Evolutionary conservation across 2,888 invertebrate genomes (phyloP), one percentile per base, ranked within the genome.

Genomic region (Chouioia cunea): DNA sequence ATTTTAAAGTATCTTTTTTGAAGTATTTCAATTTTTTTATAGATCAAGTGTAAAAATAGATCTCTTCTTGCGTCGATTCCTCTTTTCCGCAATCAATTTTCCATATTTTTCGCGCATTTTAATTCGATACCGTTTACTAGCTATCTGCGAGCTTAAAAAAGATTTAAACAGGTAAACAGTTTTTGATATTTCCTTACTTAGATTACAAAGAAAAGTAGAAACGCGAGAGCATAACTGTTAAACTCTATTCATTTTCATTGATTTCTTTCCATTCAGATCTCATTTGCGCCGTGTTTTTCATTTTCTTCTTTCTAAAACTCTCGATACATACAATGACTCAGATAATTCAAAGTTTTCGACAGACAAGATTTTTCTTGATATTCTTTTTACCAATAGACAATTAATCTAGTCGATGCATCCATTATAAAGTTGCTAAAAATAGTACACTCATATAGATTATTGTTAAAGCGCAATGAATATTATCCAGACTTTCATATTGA

Each of bases 31-130:
- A 15, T 22, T 23, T 23, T 71, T 71, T 74, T 76, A 74, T 77
- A 75, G 78, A 79, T 74, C 77, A 78, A 79, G 79, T 81, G 81
- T 78, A 81, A 81, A 81, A 81, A 81, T 81, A 81, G 78, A 79
- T 77, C 77, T 79, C 70, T 76, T 76, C 75, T 76, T 77, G 74
- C 68, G 74, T 74, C 73, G 59, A 73, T 67, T 76, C 58, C 72
- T 73, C 71, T 75, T 65, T 68, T 68, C 60, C 72, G 68, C 71
- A 63, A 59, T 60, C 64, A 65, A 66, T 20, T 71, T 69, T 69
- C 59, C 52, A 66, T 60, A 66, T 74, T 54, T 68, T 68, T 60
- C 53, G 59, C 62, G 65, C 53, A 59, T 48, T 70, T 14, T 23
- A 36, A 36, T 36, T 36, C 10, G 36, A 36, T 36, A 36, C 36